These are phyloP conservation scores for Drosophila meridiana DNA, from an alignment of 2,888 invertebrate species.

Conservation along the genomic window DNA sequence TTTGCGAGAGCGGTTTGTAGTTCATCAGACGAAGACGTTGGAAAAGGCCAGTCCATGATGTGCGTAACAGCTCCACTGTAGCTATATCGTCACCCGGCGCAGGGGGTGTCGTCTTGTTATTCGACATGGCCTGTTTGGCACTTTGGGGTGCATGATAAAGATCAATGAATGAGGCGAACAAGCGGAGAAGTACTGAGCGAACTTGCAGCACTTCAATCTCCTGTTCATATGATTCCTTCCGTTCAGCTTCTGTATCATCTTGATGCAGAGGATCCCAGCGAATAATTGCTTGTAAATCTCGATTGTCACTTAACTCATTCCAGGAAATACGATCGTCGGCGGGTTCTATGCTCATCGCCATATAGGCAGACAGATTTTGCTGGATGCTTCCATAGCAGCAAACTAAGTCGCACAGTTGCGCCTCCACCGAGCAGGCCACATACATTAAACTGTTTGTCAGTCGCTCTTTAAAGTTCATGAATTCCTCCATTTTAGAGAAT, in stretches of 20 bases:
- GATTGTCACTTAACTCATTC: conserved; percentile 89
- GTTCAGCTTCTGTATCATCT: conserved; percentile 72
- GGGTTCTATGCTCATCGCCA: conserved; percentile 87
- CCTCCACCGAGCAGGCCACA: conserved; percentile 88
- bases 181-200: conserved; percentile 81
- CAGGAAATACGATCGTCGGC: conserved; percentile 87
- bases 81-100: conserved; percentile 59
- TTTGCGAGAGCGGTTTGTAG: conserved; percentile 81
- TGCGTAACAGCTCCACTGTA: conserved; percentile 78
- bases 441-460: conserved; percentile 93
- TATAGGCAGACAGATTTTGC: conserved; percentile 86
- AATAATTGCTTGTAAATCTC: conserved; percentile 90
- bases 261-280: conserved; percentile 88
- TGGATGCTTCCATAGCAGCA: conserved; percentile 83
- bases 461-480: conserved; percentile 92
- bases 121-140: conserved; percentile 37
- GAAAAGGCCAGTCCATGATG: conserved; percentile 83
- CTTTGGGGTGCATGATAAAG: conserved; percentile 74
- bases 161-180: conserved; percentile 83
- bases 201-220: conserved; percentile 83
- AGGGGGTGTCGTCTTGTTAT: conserved; percentile 22
- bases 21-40: conserved; percentile 80
- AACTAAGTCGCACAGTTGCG: conserved; percentile 89
- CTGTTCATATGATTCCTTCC: conserved; percentile 83
- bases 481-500: conserved; percentile 95